These are phyloP conservation scores for Limenitis camilla DNA, from an alignment of 2,888 invertebrate genomes.

Conservation along the genomic window DNA sequence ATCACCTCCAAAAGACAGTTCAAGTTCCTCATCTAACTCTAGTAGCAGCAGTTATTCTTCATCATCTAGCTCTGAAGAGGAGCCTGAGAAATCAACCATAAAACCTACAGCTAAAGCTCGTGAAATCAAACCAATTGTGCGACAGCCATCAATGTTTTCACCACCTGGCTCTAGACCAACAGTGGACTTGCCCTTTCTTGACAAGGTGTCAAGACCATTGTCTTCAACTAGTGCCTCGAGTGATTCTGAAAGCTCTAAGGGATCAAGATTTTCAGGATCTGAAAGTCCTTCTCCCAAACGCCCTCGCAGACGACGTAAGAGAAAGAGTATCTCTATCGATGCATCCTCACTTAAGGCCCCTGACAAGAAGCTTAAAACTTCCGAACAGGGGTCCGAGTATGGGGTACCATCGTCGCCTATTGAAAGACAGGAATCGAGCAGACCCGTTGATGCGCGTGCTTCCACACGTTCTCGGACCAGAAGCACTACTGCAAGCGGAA, in stretches of 20 bases:
- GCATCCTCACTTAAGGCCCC: conserved; percentile 77
- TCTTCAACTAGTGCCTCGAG: conserved; percentile 77
- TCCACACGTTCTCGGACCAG: conserved; percentile 78
- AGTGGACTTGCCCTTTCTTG: conserved; percentile 86
- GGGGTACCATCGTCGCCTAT: conserved; percentile 81
- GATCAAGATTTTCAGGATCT: conserved; percentile 53
- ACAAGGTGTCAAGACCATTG: conserved; percentile 82
- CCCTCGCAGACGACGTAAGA: conserved; percentile 59
- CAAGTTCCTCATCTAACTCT: conserved; percentile 70
- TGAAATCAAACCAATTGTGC: conserved; percentile 53
- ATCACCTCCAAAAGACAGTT: conserved; percentile 51
- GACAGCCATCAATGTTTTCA: conserved; percentile 59
- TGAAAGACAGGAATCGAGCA: conserved; percentile 84
- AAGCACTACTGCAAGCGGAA: conserved; percentile 80
- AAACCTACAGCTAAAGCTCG: conserved; percentile 62
- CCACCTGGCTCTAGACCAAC: conserved; percentile 67
- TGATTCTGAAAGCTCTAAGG: conserved; percentile 73
- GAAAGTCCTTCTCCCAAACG: conserved; percentile 60
- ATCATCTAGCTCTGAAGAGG: conserved; percentile 77
- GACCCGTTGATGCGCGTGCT: conserved; percentile 62
- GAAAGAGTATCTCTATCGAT: conserved; percentile 54
- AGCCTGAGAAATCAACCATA: conserved; percentile 55
- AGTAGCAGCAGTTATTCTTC: conserved; percentile 75
- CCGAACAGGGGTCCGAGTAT: conserved; percentile 84
- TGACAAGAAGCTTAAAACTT: conserved; percentile 89